Base-by-base conservation (phyloP, 2,113 vertebrate genomes). In the Lichenostomus cassidix region DNA sequence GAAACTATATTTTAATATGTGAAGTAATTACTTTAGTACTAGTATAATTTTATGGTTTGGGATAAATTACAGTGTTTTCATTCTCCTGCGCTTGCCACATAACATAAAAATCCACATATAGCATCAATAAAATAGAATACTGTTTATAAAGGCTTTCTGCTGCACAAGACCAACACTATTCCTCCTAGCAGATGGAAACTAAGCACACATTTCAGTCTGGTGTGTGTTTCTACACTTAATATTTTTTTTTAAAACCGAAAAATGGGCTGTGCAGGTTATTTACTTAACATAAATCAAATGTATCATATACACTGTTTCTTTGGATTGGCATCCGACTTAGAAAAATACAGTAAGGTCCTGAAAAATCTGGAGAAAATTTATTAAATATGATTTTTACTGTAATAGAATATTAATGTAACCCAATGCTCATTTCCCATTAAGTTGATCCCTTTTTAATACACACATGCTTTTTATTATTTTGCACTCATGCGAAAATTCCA, bases 401-500 rank as follows among this genome's bases (percentile, higher is more conserved):
- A 98, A 98, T 97, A 97, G 97, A 98, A 98, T 98, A 98, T 98
- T 98, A 98, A 98, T 96, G 97, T 97, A 98, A 98, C 97, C 96
- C 97, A 98, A 97, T 97, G 97, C 97, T 98, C 98, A 97, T 98
- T 98, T 98, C 97, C 98, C 97, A 98, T 98, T 98, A 98, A 98
- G 97, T 97, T 96, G 97, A 97, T 98, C 97, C 95, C 91, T 96
- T 98, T 97, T 97, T 97, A 98, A 98, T 98, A 97, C 97, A 98
- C 98, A 98, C 98, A 98, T 98, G 98, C 98, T 98, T 98, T 98
- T 98, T 98, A 98, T 98, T 98, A 98, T 98, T 98, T 98, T 98
- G 97, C 97, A 98, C 98, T 98, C 98, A 98, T 96, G 98, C 97
- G 97, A 98, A 98, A 98, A 98, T 98, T 98, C 98, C 98, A 98